phyloP scores from a whole-genome alignment of 2,888 invertebrate genomes.

The Lasioglossum pauxillum region DNA sequence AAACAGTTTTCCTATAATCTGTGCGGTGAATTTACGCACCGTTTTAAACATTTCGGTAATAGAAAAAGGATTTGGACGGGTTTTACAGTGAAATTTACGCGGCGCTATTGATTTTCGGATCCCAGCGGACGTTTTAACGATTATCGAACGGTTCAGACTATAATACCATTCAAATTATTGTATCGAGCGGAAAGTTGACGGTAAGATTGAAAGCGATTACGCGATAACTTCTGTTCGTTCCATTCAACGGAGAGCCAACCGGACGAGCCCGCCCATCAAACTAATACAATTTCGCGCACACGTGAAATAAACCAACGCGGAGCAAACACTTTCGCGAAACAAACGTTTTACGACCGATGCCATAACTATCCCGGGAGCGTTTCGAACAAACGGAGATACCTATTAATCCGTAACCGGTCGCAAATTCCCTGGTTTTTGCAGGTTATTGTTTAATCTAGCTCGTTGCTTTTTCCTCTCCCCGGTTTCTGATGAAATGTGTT shows the following conservation, averaged over 20 bases:
- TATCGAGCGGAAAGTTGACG: not conserved
- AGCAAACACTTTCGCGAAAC: not conserved
- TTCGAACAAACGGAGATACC: conserved; percentile 2
- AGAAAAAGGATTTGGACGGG: not conserved
- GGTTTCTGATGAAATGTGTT: not conserved
- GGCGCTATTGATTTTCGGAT: not conserved
- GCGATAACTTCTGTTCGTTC: not conserved
- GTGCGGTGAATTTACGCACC: not conserved
- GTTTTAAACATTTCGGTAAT: not conserved
- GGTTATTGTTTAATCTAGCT: not conserved
- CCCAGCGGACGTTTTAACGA: conserved; percentile 1
- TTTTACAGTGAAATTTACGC: not conserved
- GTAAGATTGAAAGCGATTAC: not conserved
- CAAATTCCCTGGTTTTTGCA: not conserved
- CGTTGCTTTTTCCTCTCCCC: not conserved
- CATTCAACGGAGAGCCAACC: not conserved
- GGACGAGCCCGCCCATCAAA: not conserved
- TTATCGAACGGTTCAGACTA: not conserved
- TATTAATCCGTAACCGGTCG: not conserved
- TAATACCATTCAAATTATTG: not conserved
- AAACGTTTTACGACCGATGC: not conserved
- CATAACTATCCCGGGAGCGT: not conserved
- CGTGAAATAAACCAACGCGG: not conserved
- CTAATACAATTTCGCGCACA: not conserved
- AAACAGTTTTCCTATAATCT: not conserved